Evolutionary conservation across 2,797 vertebrate species (phyloP).

Genomic region (Sarcophilus harrisii): DNA sequence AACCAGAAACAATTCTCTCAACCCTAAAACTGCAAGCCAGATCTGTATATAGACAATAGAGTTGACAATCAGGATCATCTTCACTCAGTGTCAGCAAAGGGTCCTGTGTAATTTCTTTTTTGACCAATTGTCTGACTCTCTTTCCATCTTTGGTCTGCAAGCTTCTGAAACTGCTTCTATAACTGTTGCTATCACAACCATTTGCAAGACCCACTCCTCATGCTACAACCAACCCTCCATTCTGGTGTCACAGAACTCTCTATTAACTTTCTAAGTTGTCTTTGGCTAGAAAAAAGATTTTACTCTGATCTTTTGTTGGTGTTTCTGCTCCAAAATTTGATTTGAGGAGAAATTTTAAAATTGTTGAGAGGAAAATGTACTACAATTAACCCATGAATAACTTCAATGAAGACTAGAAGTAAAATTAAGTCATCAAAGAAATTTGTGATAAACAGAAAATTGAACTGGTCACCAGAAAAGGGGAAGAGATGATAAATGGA

Average conservation of each 20-base stretch:
- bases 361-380: background rate
- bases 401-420: no score
- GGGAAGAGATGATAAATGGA: no score
- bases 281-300: background rate
- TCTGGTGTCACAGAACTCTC: background rate
- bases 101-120: background rate
- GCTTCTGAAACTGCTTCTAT: background rate
- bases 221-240: background rate
- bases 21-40: background rate
- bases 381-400: no score
- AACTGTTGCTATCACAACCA: background rate
- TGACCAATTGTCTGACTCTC: background rate
- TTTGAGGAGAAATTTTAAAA: background rate
- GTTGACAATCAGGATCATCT: background rate
- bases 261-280: background rate
- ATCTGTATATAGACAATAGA: background rate
- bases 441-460: no score
- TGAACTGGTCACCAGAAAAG: no score
- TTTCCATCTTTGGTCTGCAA: background rate
- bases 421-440: no score
- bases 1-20: background rate
- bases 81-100: background rate
- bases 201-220: background rate
- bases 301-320: background rate
- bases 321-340: background rate